Conservation (phyloP, 1,140 invertebrate genomes). For the Heliconius congener region DNA sequence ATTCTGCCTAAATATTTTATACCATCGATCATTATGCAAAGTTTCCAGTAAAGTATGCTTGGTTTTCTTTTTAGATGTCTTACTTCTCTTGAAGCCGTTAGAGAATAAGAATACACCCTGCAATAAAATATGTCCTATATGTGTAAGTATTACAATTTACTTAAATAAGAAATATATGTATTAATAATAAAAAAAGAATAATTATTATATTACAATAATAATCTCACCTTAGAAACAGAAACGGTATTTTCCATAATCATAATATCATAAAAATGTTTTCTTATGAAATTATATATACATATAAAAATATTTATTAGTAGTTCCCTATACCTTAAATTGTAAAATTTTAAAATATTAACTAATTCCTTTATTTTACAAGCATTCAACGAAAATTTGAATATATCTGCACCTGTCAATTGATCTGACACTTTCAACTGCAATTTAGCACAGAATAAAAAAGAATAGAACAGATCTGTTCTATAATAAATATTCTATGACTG, state of each 20-base stretch:
- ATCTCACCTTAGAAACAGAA: conserved; percentile 68
- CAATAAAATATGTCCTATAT: conserved; percentile 9
- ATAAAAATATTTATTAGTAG: background rate
- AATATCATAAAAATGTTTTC: background rate
- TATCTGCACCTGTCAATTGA: background rate
- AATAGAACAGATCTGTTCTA: too few species aligned
- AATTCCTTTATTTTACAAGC: background rate
- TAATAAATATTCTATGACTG: too few species aligned
- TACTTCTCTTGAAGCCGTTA: conserved; percentile 62
- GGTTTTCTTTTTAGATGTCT: conserved; percentile 50
- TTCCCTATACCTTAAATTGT: background rate
- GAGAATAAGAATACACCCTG: conserved; percentile 72
- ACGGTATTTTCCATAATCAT: conserved; percentile 61
- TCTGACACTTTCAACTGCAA: background rate
- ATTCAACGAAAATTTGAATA: background rate
- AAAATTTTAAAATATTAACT: background rate
- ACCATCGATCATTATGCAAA: conserved; percentile 64
- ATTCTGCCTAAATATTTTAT: conserved; percentile 57
- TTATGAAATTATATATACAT: background rate
- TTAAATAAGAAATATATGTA: background rate
- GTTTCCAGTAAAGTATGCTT: conserved; percentile 51
- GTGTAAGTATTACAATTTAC: background rate
- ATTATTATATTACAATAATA: background rate
- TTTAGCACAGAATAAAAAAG: background rate
- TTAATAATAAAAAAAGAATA: too few species aligned